These are phyloP conservation scores for Sclerodermus sp. DNA, from an alignment of 2,888 invertebrate genomes.

Conservation along the genomic window DNA sequence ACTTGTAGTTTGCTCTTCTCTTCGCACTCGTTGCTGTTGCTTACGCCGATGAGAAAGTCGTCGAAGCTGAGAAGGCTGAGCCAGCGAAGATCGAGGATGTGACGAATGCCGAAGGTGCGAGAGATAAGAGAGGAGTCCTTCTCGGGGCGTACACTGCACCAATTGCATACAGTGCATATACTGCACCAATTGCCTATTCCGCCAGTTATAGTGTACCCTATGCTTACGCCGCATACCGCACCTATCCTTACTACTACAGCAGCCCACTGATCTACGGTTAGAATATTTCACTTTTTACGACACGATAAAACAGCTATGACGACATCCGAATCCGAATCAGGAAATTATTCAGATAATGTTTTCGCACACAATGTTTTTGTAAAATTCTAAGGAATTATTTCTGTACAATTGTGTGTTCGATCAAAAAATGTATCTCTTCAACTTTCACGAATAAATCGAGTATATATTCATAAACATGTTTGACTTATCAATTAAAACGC, in stretches of 20 bases:
- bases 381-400: too few relatives aligned
- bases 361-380: too few relatives aligned
- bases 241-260: slow-evolving; percentile 37
- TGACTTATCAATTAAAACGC: too few relatives aligned
- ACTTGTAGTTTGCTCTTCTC: slow-evolving; percentile 35
- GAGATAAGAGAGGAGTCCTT: slow-evolving; percentile 42
- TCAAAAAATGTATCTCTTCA: too few relatives aligned
- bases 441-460: too few relatives aligned
- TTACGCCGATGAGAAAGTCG: slow-evolving; percentile 23
- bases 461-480: too few relatives aligned
- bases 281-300: slow-evolving; percentile 1
- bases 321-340: slow-evolving; percentile 10
- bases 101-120: slow-evolving; percentile 13
- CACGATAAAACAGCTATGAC: neutral
- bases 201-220: slow-evolving; percentile 30
- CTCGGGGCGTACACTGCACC: slow-evolving; percentile 25
- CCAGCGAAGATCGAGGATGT: slow-evolving; percentile 1
- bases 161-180: slow-evolving; percentile 26
- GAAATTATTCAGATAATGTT: slow-evolving; percentile 1
- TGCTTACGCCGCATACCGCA: slow-evolving; percentile 33
- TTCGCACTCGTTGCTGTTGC: slow-evolving; percentile 41
- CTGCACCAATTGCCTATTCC: slow-evolving; percentile 26
- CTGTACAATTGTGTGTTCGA: neutral
- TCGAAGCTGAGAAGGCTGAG: slow-evolving; percentile 15
- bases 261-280: slow-evolving; percentile 33